A percentile compares a stretch with the other conserved stretches of the same genome.
Conservation (phyloP, 2,888 invertebrate species). For the Caenorhabditis sulstoni region DNA sequence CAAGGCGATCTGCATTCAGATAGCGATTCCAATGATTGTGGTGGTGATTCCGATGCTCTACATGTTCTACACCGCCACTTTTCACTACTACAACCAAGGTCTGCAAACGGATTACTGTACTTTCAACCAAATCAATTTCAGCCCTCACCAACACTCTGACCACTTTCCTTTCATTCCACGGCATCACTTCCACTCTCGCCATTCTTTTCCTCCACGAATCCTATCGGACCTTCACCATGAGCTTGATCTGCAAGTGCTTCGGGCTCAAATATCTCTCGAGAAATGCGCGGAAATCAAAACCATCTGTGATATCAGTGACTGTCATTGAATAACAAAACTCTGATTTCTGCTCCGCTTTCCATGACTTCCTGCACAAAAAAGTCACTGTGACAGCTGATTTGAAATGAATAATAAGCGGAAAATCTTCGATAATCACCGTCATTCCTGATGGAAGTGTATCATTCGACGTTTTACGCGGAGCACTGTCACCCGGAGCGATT, state of each 20-base stretch:
- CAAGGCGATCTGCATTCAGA: constrained; percentile 15
- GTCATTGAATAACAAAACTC: too few relatives aligned
- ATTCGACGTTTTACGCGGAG: constrained; percentile 8
- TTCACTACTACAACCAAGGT: constrained; percentile 28
- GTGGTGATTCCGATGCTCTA: constrained; percentile 9
- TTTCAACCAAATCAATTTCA: background rate
- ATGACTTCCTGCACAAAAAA: too few relatives aligned
- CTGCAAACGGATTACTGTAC: too few relatives aligned
- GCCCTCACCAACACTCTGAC: constrained; percentile 1
- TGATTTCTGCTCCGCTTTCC: too few relatives aligned
- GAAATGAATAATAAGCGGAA: too few relatives aligned
- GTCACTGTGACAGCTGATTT: too few relatives aligned
- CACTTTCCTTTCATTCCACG: constrained; percentile 2
- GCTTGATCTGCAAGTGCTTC: too few relatives aligned
- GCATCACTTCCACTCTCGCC: constrained; percentile 18
- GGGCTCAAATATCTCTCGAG: too few relatives aligned
- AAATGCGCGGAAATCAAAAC: too few relatives aligned
- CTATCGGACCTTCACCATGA: constrained; percentile 31
- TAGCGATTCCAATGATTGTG: constrained; percentile 1
- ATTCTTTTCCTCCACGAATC: constrained; percentile 42
- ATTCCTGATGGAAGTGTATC: constrained; percentile 15
- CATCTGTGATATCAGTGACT: too few relatives aligned
- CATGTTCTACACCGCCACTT: background rate
- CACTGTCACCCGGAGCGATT: constrained; percentile 24
- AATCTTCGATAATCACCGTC: too few relatives aligned